Evolutionary conservation across 1,140 invertebrate species (phyloP).

Genomic region (Drosophila auraria): DNA sequence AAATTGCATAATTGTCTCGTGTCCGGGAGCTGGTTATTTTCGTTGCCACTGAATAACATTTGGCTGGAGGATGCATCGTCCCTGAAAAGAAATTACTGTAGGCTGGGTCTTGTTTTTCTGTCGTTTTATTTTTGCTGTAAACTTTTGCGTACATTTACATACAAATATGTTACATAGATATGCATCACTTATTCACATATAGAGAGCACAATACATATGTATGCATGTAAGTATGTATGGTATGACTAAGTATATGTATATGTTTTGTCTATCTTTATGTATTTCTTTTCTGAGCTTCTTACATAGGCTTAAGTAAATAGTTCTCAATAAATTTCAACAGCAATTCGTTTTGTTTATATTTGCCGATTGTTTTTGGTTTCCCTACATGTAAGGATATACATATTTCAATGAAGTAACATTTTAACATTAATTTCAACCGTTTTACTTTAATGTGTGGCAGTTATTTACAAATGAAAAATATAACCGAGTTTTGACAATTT

Average conservation of each 20-base stretch:
- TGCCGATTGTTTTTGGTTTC: slow-evolving; percentile 26
- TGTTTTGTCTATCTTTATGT: slow-evolving; percentile 17
- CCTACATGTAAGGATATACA: slow-evolving; percentile 55
- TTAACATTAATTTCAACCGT: slow-evolving; percentile 65
- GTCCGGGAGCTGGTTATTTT: slow-evolving; percentile 21
- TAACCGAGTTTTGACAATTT: slow-evolving; percentile 20
- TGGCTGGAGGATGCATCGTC: not conserved
- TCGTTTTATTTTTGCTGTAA: slow-evolving; percentile 65
- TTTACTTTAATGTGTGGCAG: slow-evolving; percentile 33
- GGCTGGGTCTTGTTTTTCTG: slow-evolving; percentile 26
- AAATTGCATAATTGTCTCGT: slow-evolving; percentile 57
- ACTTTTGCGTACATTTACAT: slow-evolving; percentile 74
- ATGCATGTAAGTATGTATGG: slow-evolving; percentile 26
- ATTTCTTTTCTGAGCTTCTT: slow-evolving; percentile 62
- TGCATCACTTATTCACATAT: slow-evolving; percentile 61
- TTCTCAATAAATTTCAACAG: slow-evolving; percentile 43
- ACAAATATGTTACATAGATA: slow-evolving; percentile 74
- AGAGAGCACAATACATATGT: slow-evolving; percentile 51
- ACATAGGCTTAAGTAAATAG: slow-evolving; percentile 48
- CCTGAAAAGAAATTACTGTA: not conserved
- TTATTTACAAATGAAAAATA: slow-evolving; percentile 63
- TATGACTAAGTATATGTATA: slow-evolving; percentile 58
- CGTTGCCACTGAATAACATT: slow-evolving; percentile 23
- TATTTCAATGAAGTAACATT: slow-evolving; percentile 62
- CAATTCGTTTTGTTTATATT: slow-evolving; percentile 23